phyloP scores from a whole-genome alignment of 1,140 invertebrate genomes.

The Pseudomyrmex flavicornis region DNA sequence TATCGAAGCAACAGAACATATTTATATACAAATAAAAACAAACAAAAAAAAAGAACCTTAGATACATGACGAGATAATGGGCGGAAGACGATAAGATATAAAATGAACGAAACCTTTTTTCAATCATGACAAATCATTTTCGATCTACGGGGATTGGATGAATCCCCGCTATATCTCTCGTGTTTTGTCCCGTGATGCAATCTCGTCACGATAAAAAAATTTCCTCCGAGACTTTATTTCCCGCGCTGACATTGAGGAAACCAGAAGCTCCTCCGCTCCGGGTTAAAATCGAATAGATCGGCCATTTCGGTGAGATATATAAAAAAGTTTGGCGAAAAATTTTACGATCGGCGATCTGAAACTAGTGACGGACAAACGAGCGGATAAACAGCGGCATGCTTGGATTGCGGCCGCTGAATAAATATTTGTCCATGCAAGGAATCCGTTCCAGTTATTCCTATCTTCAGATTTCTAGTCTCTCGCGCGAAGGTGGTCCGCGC shows the following conservation, averaged over 20 bases:
- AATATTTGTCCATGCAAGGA: conserved; percentile 79
- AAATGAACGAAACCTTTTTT: too few relatives aligned
- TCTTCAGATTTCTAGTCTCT: conserved; percentile 64
- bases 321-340: conserved; percentile 64
- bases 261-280: conserved; percentile 6
- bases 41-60: too few relatives aligned
- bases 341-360: conserved; percentile 62
- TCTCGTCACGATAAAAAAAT: neutral
- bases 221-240: neutral
- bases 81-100: too few relatives aligned
- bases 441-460: conserved; percentile 73
- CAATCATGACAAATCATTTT: too few relatives aligned
- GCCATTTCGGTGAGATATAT: conserved; percentile 26
- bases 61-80: too few relatives aligned
- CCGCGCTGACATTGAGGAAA: neutral
- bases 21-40: too few relatives aligned
- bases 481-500: conserved; percentile 27
- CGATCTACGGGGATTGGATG: too few relatives aligned
- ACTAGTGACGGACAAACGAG: conserved; percentile 77
- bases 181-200: neutral
- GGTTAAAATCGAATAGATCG: neutral
- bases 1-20: too few relatives aligned
- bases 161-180: neutral
- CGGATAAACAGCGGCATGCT: conserved; percentile 75
- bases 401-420: conserved; percentile 77